phyloP scores from a whole-genome alignment of 2,888 invertebrate species.

The Creontiades dilutus region DNA sequence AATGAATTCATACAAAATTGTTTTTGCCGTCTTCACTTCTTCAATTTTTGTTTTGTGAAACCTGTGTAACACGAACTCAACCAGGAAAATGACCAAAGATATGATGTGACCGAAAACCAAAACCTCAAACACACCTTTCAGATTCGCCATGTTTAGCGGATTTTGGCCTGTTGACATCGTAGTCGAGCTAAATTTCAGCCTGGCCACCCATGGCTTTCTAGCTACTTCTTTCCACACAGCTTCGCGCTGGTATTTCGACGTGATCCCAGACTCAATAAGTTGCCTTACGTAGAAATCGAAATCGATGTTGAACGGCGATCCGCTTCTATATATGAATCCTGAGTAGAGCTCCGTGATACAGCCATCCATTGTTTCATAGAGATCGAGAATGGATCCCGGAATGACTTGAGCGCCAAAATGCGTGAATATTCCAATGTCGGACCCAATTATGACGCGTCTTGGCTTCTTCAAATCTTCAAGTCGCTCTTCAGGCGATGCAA shows the following conservation, averaged over 20 bases:
- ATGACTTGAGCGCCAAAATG: not conserved
- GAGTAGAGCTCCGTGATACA: constrained; percentile 35
- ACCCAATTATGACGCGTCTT: constrained; percentile 14
- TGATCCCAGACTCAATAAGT: constrained; percentile 52
- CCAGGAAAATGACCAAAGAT: not conserved
- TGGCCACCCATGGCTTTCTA: not conserved
- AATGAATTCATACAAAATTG: no score
- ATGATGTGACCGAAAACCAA: not conserved
- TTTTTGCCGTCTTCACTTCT: no score
- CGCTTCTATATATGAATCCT: constrained; percentile 44
- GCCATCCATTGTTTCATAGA: constrained; percentile 52
- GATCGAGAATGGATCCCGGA: not conserved
- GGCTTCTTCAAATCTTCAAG: constrained; percentile 36
- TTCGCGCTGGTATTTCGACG: not conserved
- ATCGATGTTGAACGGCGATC: constrained; percentile 50
- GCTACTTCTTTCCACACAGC: not conserved
- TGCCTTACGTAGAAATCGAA: constrained; percentile 49
- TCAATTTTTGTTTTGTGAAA: not conserved
- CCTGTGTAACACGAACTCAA: not conserved
- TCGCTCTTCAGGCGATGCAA: not conserved
- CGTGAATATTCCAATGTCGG: constrained; percentile 26
- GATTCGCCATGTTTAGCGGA: constrained; percentile 21
- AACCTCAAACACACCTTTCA: constrained; percentile 38
- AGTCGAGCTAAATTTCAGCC: not conserved
- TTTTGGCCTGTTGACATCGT: not conserved